These are phyloP conservation scores for Aepyceros melampus DNA, from an alignment of 2,113 vertebrate species.

Conservation along the genomic window DNA sequence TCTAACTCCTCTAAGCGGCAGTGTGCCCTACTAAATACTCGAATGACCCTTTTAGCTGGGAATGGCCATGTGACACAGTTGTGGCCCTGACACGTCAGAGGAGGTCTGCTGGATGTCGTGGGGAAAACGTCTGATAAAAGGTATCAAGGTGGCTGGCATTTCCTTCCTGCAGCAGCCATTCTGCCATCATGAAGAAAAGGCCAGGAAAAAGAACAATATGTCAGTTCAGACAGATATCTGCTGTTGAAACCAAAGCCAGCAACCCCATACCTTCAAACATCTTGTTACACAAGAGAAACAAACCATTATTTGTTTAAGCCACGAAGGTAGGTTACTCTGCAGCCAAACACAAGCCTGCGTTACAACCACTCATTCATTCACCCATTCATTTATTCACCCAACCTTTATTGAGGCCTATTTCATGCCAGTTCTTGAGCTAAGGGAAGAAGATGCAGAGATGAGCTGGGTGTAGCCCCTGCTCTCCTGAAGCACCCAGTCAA, in stretches of 20 bases:
- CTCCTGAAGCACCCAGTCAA: not conserved
- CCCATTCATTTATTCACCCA: not conserved
- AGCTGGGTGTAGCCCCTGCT: not conserved
- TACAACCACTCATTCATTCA: not conserved
- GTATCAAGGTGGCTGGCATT: not conserved
- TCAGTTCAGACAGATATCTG: not conserved
- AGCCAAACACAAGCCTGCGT: not conserved
- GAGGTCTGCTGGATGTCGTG: not conserved
- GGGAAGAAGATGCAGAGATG: not conserved
- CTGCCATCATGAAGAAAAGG: not conserved
- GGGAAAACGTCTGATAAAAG: not conserved
- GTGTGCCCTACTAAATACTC: not conserved
- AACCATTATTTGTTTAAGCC: not conserved
- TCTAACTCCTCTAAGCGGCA: not conserved
- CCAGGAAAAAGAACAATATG: not conserved
- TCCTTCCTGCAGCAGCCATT: not conserved
- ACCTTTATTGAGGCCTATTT: not conserved
- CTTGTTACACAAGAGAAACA: not conserved
- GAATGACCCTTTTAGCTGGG: not conserved
- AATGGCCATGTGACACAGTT: not conserved
- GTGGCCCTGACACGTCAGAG: not conserved
- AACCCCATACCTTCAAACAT: not conserved
- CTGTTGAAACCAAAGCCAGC: not conserved
- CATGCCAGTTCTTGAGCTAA: not conserved
- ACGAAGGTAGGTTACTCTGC: not conserved